Evolutionary conservation across 2,888 invertebrate genomes (phyloP), one percentile per base, ranked within the genome.

Genomic region (Agriotes lineatus): DNA sequence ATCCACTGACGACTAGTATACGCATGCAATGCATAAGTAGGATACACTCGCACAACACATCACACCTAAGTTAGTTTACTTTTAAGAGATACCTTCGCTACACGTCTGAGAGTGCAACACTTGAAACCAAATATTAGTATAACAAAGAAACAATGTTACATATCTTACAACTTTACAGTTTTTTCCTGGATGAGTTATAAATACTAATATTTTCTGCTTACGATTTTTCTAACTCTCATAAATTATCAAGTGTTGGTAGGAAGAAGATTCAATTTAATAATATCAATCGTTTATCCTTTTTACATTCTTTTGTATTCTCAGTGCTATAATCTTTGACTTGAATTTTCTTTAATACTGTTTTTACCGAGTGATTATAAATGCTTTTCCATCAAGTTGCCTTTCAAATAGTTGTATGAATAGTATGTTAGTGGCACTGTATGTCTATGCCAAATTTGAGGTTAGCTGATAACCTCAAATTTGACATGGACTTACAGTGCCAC

Each of bases 1-100:
- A 84, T 83, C 83, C 83, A 85, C 82, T 79, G 82, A 84, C 80
- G 80, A 78, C 77, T 79, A 81, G 75, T 77, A 75, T 82, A 81
- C 81, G 78, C 83, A 84, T 84, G 83, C 84, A 82, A 82, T 83
- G 82, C 82, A 83, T 75, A 77, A 76, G 63, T 69, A 69, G 64
- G 63, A 79, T 79, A 80, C 79, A 78, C 77, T 76, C 79, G 71
- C 78, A 78, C 79, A 77, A 74, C 75, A 77, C 74, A 69, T 76
- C 76, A 78, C 78, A 74, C 72, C 57, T 64, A 66, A 71, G 63
- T 73, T 71, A 72, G 61, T 70, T 73, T 70, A 69, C 37, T 69
- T 64, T 64, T 59, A 25, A 58, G 25, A 25, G 50, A 45, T 69
- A 69, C 68, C 72, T 67, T 70, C 62, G 67, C 65, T 66, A 70